Conservation (phyloP, 2,888 invertebrate species). For the Luffia ferchaultella region DNA sequence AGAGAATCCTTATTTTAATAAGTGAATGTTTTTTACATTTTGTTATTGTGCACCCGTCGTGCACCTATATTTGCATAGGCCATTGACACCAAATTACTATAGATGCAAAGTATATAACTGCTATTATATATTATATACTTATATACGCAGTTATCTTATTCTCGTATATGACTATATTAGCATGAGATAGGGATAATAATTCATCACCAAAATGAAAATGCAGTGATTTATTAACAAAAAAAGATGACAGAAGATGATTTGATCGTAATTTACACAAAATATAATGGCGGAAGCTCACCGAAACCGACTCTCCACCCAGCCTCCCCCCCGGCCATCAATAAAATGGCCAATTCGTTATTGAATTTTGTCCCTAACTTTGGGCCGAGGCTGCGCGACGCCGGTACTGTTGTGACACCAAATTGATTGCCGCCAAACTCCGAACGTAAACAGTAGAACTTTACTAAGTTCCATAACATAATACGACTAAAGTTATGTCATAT, state of each 20-base stretch:
- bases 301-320: slow-evolving; percentile 56
- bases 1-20: too few species aligned
- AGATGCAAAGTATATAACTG: too few species aligned
- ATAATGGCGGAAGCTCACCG: slow-evolving; percentile 58
- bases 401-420: slow-evolving; percentile 44
- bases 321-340: slow-evolving; percentile 64
- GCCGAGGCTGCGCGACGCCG: slow-evolving; percentile 57
- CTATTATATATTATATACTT: too few species aligned
- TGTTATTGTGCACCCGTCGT: too few species aligned
- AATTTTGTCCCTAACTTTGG: slow-evolving; percentile 58
- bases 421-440: slow-evolving; percentile 36
- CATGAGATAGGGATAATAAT: not conserved
- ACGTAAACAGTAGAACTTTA: slow-evolving; percentile 51
- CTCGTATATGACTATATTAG: not conserved
- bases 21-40: too few species aligned
- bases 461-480: slow-evolving; percentile 22
- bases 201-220: not conserved
- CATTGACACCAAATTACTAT: too few species aligned
- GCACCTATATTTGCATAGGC: too few species aligned
- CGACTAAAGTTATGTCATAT: slow-evolving; percentile 63
- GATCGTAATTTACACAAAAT: slow-evolving; percentile 13
- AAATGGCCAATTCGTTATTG: slow-evolving; percentile 68
- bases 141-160: not conserved
- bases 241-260: not conserved
- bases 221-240: not conserved